A percentile compares a stretch with the other conserved stretches of the same genome.
Conservation (phyloP, 1,140 invertebrate species). For the Drosophila arawakana region DNA sequence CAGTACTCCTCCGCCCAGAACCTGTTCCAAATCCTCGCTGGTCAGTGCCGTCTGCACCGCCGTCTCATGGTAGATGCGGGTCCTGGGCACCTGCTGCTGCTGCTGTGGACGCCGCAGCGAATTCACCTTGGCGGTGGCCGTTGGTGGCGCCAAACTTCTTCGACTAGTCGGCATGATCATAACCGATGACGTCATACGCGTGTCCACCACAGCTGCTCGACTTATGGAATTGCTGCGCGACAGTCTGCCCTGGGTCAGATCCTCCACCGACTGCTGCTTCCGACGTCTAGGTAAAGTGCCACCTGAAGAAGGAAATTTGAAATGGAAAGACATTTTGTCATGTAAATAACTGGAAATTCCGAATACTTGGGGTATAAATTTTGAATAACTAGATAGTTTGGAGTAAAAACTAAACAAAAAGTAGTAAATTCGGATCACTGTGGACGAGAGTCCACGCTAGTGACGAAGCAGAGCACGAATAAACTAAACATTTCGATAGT, state of each 20-base stretch:
- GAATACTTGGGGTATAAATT: no score
- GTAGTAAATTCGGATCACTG: no score
- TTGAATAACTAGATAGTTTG: no score
- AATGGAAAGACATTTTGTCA: conserved; percentile 67
- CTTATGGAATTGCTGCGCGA: conserved; percentile 85
- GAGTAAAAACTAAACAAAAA: no score
- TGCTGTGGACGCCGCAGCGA: conserved; percentile 59
- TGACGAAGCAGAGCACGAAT: no score
- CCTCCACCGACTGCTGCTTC: conserved; percentile 86
- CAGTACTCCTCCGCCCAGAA: conserved; percentile 86
- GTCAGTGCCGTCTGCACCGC: conserved; percentile 90
- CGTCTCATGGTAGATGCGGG: conserved; percentile 92
- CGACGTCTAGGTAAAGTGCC: conserved; percentile 90
- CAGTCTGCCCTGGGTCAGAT: conserved; percentile 75
- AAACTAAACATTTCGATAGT: background rate
- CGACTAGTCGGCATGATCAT: conserved; percentile 70
- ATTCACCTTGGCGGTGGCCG: conserved; percentile 74
- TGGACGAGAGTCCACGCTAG: no score
- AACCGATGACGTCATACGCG: conserved; percentile 84
- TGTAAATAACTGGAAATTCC: no score
- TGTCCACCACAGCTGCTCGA: conserved; percentile 62
- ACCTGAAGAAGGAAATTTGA: conserved; percentile 16
- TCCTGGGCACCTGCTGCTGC: conserved; percentile 75
- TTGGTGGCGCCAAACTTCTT: conserved; percentile 52
- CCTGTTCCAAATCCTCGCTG: conserved; percentile 89